These are phyloP conservation scores for Cerceris rybyensis DNA, from an alignment of 2,888 invertebrate genomes.

Conservation along the genomic window DNA sequence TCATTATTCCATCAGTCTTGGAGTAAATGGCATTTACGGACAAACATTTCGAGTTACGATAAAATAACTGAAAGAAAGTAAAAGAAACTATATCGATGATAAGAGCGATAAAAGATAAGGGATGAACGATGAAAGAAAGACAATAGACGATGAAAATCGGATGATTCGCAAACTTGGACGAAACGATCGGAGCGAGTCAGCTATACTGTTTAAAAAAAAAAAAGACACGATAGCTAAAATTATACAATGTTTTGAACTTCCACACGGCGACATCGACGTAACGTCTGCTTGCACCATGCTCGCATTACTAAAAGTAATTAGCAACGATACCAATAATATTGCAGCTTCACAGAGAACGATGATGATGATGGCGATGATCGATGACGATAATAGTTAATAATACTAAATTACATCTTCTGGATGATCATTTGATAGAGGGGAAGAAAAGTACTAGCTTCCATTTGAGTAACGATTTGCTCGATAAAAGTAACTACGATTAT, in stretches of 20 bases:
- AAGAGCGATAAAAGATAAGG: conserved; percentile 44
- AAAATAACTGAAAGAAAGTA: conserved; percentile 17
- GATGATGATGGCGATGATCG: not conserved
- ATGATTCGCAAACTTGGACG: conserved; percentile 28
- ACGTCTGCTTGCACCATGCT: conserved; percentile 44
- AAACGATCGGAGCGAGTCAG: conserved; percentile 30
- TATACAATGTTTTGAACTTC: not conserved
- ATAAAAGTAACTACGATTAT: not conserved
- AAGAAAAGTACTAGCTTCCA: not conserved
- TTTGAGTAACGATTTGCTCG: no score
- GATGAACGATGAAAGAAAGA: conserved; percentile 17
- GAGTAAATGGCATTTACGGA: conserved; percentile 8
- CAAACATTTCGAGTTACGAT: conserved; percentile 22
- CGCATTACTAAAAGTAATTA: conserved; percentile 22
- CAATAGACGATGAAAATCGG: conserved; percentile 18
- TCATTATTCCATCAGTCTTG: no score
- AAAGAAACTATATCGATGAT: conserved; percentile 31
- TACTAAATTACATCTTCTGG: not conserved
- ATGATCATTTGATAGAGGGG: not conserved
- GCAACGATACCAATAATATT: conserved; percentile 3
- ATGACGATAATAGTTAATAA: not conserved
- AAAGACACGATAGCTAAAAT: not conserved
- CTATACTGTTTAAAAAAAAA: not conserved
- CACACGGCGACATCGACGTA: conserved; percentile 32
- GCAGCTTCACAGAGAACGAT: not conserved